phyloP scores from a whole-genome alignment of 2,888 invertebrate genomes.

The Tipula helvola region DNA sequence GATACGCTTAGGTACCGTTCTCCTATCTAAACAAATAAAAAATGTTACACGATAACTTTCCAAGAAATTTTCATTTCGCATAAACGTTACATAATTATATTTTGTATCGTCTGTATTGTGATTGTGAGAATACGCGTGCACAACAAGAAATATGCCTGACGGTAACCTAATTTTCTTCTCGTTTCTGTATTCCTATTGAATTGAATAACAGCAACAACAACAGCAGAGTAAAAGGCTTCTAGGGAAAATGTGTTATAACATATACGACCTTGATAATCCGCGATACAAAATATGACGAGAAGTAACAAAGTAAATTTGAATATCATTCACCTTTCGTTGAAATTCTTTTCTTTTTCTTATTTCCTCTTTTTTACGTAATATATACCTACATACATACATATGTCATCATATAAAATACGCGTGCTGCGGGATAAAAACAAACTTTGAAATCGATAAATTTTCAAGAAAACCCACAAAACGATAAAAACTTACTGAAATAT shows the following conservation, averaged over 20 bases:
- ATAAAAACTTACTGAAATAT: too few species aligned
- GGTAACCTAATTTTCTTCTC: not conserved
- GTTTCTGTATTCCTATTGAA: not conserved
- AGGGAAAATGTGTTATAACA: not conserved
- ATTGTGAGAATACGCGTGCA: not conserved
- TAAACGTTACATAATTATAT: not conserved
- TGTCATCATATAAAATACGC: not conserved
- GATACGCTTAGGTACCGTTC: too few species aligned
- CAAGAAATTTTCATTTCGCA: not conserved
- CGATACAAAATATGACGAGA: not conserved
- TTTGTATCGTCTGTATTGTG: too few species aligned
- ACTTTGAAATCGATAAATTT: not conserved
- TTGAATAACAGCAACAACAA: not conserved
- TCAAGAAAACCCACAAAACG: not conserved
- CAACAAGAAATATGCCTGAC: not conserved
- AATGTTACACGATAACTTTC: too few species aligned
- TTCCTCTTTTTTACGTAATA: not conserved
- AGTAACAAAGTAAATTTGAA: not conserved
- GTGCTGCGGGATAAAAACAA: not conserved
- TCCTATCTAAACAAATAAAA: too few species aligned
- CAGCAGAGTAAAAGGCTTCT: too few species aligned
- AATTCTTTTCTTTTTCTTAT: not conserved
- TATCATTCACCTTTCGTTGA: not conserved
- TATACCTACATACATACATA: too few species aligned
- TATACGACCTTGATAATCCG: not conserved